Evolutionary conservation across 1,140 invertebrate species (phyloP).

Genomic region (Hyphantria cunea): DNA sequence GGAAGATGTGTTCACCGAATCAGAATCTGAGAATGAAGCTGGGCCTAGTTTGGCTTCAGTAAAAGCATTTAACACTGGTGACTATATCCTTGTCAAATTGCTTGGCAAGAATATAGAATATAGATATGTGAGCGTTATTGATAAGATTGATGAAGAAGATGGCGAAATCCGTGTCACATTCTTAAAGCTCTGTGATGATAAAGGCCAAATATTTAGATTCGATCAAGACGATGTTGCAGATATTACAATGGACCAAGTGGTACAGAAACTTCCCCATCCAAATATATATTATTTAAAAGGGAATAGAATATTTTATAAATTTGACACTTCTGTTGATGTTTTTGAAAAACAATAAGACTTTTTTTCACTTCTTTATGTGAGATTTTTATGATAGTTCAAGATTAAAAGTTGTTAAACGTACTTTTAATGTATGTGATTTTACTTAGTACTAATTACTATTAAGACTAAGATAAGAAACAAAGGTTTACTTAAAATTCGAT

Average conservation of each 20-base stretch:
- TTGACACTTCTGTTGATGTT: neutral
- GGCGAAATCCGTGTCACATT: constrained; percentile 4
- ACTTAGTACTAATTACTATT: neutral
- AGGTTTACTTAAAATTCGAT: too few species aligned
- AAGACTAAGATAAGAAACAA: too few species aligned
- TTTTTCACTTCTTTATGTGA: neutral
- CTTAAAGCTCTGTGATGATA: constrained; percentile 11
- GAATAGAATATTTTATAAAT: constrained; percentile 16
- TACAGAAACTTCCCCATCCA: neutral
- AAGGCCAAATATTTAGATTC: neutral
- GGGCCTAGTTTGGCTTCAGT: constrained; percentile 17
- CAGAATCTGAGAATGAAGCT: constrained; percentile 25
- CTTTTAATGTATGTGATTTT: neutral
- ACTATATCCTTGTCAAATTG: constrained; percentile 9
- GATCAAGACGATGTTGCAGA: constrained; percentile 10
- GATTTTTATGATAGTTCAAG: neutral
- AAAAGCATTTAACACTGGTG: constrained; percentile 4
- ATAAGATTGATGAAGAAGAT: constrained; percentile 11
- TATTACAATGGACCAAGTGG: constrained; percentile 1
- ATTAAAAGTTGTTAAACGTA: neutral
- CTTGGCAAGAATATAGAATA: neutral
- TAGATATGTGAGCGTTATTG: constrained; percentile 7
- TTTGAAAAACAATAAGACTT: constrained; percentile 4
- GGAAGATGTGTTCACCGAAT: constrained; percentile 30
- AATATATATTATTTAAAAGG: constrained; percentile 3